Base-by-base conservation (phyloP, 2,888 invertebrate species). In the Erebia palarica region DNA sequence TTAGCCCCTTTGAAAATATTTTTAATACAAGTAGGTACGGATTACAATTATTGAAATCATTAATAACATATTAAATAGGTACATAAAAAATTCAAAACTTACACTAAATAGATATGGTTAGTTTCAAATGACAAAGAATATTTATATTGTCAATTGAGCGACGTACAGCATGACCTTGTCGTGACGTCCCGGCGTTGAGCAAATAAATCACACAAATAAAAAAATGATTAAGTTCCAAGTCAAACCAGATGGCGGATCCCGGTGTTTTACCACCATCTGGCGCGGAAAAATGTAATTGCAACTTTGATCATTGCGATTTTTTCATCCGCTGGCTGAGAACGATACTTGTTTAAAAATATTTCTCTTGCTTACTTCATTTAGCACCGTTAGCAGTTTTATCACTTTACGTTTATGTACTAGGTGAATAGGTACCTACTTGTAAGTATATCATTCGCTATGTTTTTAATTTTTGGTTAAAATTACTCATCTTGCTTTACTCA, bases 181-280 rank as follows among this genome's bases (percentile, higher is more conserved):
- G 69, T 73, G 86, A 84, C 86, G 86, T 84, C 85, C 77, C 78
- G 69, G 73, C 78, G 82, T 75, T 84, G 81, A 83, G 82, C 78
- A 81, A 81, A 86, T 84, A 86, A 86, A 89, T 86, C 85, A 83
- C 82, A 80, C 77, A 61, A 61, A 82, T 81, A 84, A 86, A 11
- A 44, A 44, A 44, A 11, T 1, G 2, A 44, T 77, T 80, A 80
- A 79, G 75, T 76, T 76, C 18, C 63, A 76, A 75, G 78, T 78
- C 77, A 75, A 71, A 77, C 83, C 85, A 86, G 82, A 84, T 86
- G 84, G 80, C 79, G 78, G 75, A 74, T 78, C 79, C 79, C 79
- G 77, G 77, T 77, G 77, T 77, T 75, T 75, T 74, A 74, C 72
- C 76, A 69, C 77, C 82, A 83, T 83, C 82, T 83, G 83, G 81